Conservation (phyloP, 2,888 invertebrate species). For the Therioaphis trifolii region DNA sequence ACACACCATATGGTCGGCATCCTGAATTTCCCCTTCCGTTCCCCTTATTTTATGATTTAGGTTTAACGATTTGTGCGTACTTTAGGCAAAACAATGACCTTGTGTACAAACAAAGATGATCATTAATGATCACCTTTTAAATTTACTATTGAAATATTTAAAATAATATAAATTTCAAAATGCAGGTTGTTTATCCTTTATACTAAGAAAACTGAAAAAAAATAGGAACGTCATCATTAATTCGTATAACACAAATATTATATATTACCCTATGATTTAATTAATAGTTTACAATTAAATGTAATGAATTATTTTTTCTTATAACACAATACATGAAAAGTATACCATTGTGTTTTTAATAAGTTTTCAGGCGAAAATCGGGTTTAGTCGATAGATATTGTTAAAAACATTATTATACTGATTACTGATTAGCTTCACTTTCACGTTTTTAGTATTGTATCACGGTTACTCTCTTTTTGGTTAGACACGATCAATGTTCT, state of each 20-base stretch:
- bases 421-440: conserved; percentile 59
- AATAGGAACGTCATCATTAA: not conserved
- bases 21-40: conserved; percentile 39
- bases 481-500: conserved; percentile 29
- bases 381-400: not conserved
- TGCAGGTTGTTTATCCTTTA: not conserved
- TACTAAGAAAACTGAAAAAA: not conserved
- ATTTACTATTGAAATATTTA: conserved; percentile 9
- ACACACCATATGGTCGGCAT: conserved; percentile 62
- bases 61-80: conserved; percentile 55
- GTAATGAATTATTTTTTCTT: not conserved
- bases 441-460: conserved; percentile 46
- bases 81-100: conserved; percentile 50
- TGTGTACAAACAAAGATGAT: conserved; percentile 35
- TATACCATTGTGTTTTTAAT: not conserved
- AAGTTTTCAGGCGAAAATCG: conserved; percentile 25
- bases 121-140: conserved; percentile 17
- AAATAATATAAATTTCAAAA: not conserved
- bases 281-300: not conserved
- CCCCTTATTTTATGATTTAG: conserved; percentile 7
- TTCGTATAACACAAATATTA: not conserved
- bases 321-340: not conserved
- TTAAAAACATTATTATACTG: conserved; percentile 33
- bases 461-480: conserved; percentile 6
- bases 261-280: not conserved